Percentiles rank a stretch among this genome's conserved stretches.
phyloP scores from a whole-genome alignment of 2,113 vertebrate species.

The Sphaerodactylus townsendi region DNA sequence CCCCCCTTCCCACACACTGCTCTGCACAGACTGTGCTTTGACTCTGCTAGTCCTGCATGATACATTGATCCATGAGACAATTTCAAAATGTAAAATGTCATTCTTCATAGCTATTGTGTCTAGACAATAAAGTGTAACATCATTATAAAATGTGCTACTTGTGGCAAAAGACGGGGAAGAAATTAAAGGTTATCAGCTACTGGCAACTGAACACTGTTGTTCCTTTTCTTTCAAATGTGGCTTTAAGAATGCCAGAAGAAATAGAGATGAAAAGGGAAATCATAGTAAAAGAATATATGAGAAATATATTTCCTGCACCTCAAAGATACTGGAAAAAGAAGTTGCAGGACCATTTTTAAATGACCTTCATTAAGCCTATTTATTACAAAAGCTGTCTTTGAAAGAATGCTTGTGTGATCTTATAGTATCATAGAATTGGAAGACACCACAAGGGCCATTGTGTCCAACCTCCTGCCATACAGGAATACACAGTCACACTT shows the following conservation, averaged over 20 bases:
- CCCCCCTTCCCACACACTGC: too few relatives aligned
- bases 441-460: too few relatives aligned
- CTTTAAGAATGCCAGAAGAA: background rate
- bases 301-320: background rate
- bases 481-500: too few relatives aligned
- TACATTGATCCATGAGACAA: background rate
- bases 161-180: background rate
- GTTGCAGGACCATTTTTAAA: background rate
- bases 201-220: background rate
- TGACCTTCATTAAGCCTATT: too few relatives aligned
- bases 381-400: too few relatives aligned
- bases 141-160: background rate
- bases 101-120: conserved; percentile 2
- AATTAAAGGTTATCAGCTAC: conserved; percentile 1
- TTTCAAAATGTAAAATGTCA: background rate
- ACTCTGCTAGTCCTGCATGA: background rate
- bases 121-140: fast-evolving
- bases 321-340: fast-evolving
- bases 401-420: background rate
- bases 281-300: background rate
- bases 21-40: background rate
- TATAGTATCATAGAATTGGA: too few relatives aligned
- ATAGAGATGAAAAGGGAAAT: background rate
- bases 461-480: too few relatives aligned
- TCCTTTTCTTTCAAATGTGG: background rate